These are phyloP conservation scores for Pseudachorutes palmiensis DNA, from an alignment of 1,140 invertebrate genomes.

Conservation along the genomic window DNA sequence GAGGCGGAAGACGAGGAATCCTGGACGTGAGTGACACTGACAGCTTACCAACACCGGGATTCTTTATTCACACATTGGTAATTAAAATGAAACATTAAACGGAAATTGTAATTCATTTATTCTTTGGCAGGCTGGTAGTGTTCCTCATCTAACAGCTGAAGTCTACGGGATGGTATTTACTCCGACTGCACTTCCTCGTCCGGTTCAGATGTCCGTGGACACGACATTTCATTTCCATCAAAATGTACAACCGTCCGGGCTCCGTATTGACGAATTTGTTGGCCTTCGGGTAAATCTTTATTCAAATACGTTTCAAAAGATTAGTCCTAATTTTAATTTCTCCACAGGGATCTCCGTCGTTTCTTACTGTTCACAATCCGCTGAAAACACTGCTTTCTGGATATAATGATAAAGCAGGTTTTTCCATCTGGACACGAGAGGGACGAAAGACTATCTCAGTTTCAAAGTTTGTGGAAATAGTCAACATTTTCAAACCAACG, in stretches of 20 bases:
- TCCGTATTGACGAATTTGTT: constrained; percentile 50
- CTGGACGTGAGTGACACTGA: not conserved
- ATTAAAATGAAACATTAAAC: not conserved
- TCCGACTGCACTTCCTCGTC: constrained; percentile 38
- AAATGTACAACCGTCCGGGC: constrained; percentile 46
- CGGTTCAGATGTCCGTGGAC: constrained; percentile 52
- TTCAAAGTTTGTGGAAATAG: constrained; percentile 41
- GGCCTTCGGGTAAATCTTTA: constrained; percentile 44
- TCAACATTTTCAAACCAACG: constrained; percentile 44
- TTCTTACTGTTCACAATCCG: constrained; percentile 44
- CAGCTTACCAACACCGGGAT: constrained; percentile 25
- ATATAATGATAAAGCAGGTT: constrained; percentile 44
- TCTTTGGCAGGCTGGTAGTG: constrained; percentile 48
- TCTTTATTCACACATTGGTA: constrained; percentile 30
- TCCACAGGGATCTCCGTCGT: constrained; percentile 40
- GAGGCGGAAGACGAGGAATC: constrained; percentile 8
- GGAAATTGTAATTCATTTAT: not conserved
- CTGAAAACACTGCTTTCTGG: constrained; percentile 39
- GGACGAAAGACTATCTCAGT: constrained; percentile 43
- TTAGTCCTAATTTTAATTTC: no score
- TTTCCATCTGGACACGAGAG: constrained; percentile 44
- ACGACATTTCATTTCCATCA: constrained; percentile 50
- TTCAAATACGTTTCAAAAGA: no score
- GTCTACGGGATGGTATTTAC: constrained; percentile 52
- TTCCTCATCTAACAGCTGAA: constrained; percentile 58